A percentile compares a stretch with the other conserved stretches of the same genome.
These are phyloP conservation scores for Heterodera carotae DNA, from an alignment of 1,140 invertebrate genomes.

Conservation along the genomic window DNA sequence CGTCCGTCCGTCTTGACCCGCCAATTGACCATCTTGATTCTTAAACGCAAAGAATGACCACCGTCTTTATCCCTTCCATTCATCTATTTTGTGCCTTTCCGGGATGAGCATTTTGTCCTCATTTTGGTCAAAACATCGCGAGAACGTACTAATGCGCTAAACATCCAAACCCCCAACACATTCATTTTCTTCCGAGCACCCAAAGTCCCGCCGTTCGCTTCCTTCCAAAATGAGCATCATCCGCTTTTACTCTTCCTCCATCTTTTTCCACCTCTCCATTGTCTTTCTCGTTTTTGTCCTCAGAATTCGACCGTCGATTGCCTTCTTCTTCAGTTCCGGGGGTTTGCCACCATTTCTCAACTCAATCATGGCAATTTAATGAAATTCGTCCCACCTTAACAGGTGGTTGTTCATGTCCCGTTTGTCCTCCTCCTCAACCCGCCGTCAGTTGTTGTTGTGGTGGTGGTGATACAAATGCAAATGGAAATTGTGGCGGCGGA, in stretches of 20 bases:
- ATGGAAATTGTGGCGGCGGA: neutral
- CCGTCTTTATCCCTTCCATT: too few relatives aligned
- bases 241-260: neutral
- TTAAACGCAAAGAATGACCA: too few relatives aligned
- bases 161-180: too few relatives aligned
- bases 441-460: neutral
- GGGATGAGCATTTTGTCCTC: too few relatives aligned
- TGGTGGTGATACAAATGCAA: neutral
- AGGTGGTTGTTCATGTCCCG: slow-evolving; percentile 21
- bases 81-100: too few relatives aligned
- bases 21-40: too few relatives aligned
- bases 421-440: slow-evolving; percentile 14
- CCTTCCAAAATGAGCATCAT: too few relatives aligned
- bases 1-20: neutral
- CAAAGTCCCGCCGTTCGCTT: too few relatives aligned
- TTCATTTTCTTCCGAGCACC: too few relatives aligned
- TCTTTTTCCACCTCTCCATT: neutral
- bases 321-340: slow-evolving; percentile 13
- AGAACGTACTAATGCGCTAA: too few relatives aligned
- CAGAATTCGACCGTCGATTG: neutral
- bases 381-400: neutral
- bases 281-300: neutral
- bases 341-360: neutral
- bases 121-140: too few relatives aligned
- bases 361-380: neutral